A percentile compares a stretch with the other conserved stretches of the same genome.
These are phyloP conservation scores for Cerastis rubricosa DNA, from an alignment of 2,888 invertebrate genomes.

Conservation along the genomic window DNA sequence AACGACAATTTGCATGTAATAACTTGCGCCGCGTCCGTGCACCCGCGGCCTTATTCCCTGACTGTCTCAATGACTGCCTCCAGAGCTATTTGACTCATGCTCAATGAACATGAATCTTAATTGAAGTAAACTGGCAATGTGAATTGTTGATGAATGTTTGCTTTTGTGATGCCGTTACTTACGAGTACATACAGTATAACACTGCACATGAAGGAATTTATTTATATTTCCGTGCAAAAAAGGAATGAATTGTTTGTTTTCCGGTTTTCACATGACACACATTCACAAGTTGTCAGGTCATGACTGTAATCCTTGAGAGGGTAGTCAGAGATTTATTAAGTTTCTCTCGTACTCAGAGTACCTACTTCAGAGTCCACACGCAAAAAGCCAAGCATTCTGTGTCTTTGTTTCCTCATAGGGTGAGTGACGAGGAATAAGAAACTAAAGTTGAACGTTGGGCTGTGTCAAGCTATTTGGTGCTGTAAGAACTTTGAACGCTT, in stretches of 20 bases:
- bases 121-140: slow-evolving; percentile 81
- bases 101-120: slow-evolving; percentile 88
- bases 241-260: slow-evolving; percentile 47
- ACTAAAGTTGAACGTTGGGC: not conserved
- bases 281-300: slow-evolving; percentile 37
- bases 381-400: not conserved
- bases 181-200: slow-evolving; percentile 31
- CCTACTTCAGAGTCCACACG: not conserved
- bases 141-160: slow-evolving; percentile 73
- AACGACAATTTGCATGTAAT: slow-evolving; percentile 82
- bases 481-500: not conserved
- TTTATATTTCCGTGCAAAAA: slow-evolving; percentile 51
- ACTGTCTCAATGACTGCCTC: slow-evolving; percentile 82
- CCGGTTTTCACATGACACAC: slow-evolving; percentile 52
- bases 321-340: slow-evolving; percentile 39
- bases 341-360: not conserved
- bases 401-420: not conserved
- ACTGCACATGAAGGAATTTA: slow-evolving; percentile 44
- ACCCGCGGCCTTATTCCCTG: slow-evolving; percentile 67
- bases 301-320: slow-evolving; percentile 34
- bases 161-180: slow-evolving; percentile 61
- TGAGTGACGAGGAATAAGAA: not conserved
- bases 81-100: slow-evolving; percentile 82
- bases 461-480: not conserved
- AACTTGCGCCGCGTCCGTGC: slow-evolving; percentile 58